These are phyloP conservation scores for Polypedilum pembai DNA, from an alignment of 1,140 invertebrate species.

Conservation along the genomic window DNA sequence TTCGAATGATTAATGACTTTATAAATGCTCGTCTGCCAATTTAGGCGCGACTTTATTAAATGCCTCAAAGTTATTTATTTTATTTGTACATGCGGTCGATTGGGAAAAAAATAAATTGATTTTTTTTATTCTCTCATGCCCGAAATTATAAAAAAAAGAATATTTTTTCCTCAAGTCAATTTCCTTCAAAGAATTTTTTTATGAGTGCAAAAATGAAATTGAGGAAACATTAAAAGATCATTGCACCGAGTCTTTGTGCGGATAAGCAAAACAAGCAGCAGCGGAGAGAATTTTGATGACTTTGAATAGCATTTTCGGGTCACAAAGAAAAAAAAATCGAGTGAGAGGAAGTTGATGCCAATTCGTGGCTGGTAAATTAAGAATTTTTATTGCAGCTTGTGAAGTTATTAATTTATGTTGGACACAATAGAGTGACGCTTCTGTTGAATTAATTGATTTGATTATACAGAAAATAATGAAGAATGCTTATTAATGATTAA, in stretches of 20 bases:
- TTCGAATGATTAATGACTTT: no score
- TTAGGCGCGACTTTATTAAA: no score
- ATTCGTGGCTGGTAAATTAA: background rate
- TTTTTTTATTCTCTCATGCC: background rate
- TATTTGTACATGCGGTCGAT: background rate
- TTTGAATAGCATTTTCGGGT: constrained; percentile 8
- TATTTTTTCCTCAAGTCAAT: background rate
- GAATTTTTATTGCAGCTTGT: background rate
- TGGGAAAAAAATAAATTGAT: background rate
- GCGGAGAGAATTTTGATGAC: background rate
- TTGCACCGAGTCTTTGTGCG: background rate
- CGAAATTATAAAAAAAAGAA: no score
- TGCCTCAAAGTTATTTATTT: no score
- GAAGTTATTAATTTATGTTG: background rate
- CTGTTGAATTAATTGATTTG: no score
- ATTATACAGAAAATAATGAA: no score
- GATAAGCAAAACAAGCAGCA: background rate
- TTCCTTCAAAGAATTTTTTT: background rate
- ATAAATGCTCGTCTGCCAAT: no score
- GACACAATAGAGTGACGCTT: background rate
- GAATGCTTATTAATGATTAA: no score
- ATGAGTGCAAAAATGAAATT: background rate
- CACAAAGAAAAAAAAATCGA: no score
- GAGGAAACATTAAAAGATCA: constrained; percentile 13
- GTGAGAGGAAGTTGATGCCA: background rate